phyloP scores from a whole-genome alignment of 2,113 vertebrate genomes.

The Heterotis niloticus region DNA sequence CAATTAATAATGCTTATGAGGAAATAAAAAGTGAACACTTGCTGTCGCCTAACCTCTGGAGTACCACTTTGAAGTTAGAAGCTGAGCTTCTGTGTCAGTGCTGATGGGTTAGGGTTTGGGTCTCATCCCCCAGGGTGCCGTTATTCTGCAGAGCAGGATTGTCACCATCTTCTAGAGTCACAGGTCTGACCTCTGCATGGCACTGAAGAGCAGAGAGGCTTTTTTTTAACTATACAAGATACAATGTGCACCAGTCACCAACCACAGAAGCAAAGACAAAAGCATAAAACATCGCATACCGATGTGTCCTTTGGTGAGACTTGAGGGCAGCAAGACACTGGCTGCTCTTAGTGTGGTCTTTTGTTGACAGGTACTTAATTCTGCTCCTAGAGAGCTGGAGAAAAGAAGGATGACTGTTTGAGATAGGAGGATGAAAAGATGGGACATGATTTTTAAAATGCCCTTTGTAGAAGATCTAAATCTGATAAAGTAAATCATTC shows the following conservation, averaged over 20 bases:
- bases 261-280: not conserved
- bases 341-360: not conserved
- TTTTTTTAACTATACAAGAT: not conserved
- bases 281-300: not conserved
- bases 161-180: not conserved
- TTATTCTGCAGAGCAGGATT: slow-evolving; percentile 1
- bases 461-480: not conserved
- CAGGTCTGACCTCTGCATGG: not conserved
- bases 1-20: too few species aligned
- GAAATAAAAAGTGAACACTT: slow-evolving; percentile 4
- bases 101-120: too few species aligned
- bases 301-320: not conserved
- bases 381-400: not conserved
- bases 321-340: not conserved
- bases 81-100: slow-evolving; percentile 36
- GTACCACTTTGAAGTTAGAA: slow-evolving; percentile 42
- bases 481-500: slow-evolving; percentile 4
- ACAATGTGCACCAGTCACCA: not conserved
- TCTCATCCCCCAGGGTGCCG: not conserved
- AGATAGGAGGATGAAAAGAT: not conserved
- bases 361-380: not conserved
- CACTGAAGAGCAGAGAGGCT: not conserved
- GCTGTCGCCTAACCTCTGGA: slow-evolving; percentile 29
- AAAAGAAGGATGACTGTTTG: not conserved
- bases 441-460: not conserved